Conservation (phyloP, 2,888 invertebrate genomes). For the Ctena decussata region DNA sequence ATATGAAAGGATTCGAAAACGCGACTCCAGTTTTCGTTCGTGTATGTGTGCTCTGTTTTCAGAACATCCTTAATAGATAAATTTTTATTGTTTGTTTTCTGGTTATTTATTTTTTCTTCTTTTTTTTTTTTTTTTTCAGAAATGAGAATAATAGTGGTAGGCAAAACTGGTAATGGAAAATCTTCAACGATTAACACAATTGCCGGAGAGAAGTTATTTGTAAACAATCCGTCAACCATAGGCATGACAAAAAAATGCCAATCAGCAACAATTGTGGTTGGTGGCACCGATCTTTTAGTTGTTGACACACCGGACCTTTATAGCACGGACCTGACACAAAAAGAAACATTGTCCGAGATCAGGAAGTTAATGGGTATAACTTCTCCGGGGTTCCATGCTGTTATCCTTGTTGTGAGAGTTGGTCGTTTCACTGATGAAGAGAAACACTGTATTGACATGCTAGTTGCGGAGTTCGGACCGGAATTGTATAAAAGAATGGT, state of each 20-base stretch:
- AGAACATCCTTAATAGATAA: too few relatives aligned
- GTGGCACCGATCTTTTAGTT: neutral
- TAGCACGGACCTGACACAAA: neutral
- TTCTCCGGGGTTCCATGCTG: neutral
- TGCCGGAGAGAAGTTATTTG: neutral
- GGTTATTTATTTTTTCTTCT: too few relatives aligned
- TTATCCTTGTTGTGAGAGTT: neutral
- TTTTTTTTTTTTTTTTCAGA: too few relatives aligned
- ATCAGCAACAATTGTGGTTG: neutral
- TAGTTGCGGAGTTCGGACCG: neutral
- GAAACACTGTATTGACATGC: neutral
- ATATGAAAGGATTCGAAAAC: too few relatives aligned
- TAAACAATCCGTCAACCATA: too few relatives aligned
- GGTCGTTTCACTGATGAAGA: neutral
- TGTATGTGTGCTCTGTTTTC: too few relatives aligned
- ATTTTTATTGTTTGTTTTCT: too few relatives aligned
- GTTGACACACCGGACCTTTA: neutral
- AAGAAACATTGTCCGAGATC: neutral
- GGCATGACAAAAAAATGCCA: neutral
- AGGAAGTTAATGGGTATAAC: neutral
- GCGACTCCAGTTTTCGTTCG: too few relatives aligned
- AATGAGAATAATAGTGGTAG: constrained; percentile 13
- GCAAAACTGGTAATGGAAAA: constrained; percentile 20
- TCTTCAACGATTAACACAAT: constrained; percentile 17
- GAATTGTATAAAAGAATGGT: neutral